Conservation (phyloP, 2,888 invertebrate genomes). For the Chrysolina haemoptera region DNA sequence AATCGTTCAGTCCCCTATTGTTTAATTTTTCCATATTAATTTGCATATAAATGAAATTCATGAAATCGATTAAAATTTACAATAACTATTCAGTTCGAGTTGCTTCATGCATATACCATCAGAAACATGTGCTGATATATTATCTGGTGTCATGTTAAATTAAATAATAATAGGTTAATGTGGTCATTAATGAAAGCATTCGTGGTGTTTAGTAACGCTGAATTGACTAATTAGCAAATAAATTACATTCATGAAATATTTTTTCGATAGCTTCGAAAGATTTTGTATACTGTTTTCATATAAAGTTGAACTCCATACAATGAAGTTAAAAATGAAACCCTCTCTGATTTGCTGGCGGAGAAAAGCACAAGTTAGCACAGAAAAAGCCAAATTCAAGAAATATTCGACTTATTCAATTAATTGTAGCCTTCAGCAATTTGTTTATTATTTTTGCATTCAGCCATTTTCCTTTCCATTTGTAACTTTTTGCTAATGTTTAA, state of each 20-base stretch:
- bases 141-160: conserved; percentile 20
- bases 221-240: conserved; percentile 13
- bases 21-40: background rate
- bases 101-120: conserved; percentile 14
- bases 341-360: too few species aligned
- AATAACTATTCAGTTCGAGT: background rate
- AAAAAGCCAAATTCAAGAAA: too few species aligned
- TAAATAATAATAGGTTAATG: conserved; percentile 22
- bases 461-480: too few species aligned
- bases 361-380: too few species aligned
- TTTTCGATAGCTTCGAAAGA: background rate
- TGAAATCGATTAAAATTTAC: background rate
- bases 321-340: background rate
- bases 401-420: too few species aligned
- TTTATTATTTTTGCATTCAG: too few species aligned
- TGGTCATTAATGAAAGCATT: conserved; percentile 14
- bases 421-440: too few species aligned
- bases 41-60: background rate
- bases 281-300: background rate
- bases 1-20: too few species aligned
- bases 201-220: conserved; percentile 11
- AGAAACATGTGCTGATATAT: conserved; percentile 19
- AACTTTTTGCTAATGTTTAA: too few species aligned
- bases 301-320: background rate
- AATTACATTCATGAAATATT: background rate